Percentiles rank a stretch among this genome's conserved stretches.
Conservation (phyloP, 1,140 invertebrate species). For the Diploscapter pachys region DNA sequence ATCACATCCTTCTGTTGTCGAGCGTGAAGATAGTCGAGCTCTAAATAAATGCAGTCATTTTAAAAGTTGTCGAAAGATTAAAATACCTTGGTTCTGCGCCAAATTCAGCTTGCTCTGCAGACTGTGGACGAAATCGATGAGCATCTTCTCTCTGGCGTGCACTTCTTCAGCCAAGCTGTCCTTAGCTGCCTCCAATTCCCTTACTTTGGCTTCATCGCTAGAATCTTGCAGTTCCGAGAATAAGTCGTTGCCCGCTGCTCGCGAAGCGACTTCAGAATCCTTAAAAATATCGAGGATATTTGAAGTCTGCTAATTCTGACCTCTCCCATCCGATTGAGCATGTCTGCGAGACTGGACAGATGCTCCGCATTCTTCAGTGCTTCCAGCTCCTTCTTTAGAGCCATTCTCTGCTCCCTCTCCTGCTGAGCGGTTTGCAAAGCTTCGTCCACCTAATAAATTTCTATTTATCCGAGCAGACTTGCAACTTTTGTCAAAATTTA, state of each 20-base stretch:
- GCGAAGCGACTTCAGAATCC: constrained; percentile 25
- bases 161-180: constrained; percentile 26
- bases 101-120: constrained; percentile 19
- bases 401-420: constrained; percentile 92
- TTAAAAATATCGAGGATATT: constrained; percentile 5
- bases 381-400: constrained; percentile 94
- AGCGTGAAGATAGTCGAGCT: constrained; percentile 33
- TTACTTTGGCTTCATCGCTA: constrained; percentile 17
- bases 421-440: constrained; percentile 85
- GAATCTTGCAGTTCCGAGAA: constrained; percentile 86
- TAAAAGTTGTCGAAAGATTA: too few relatives aligned
- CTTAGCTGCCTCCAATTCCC: constrained; percentile 28
- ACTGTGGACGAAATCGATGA: constrained; percentile 22
- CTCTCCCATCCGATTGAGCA: constrained; percentile 65
- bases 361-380: constrained; percentile 83
- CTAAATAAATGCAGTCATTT: neutral
- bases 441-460: constrained; percentile 76
- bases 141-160: constrained; percentile 24
- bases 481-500: too few relatives aligned
- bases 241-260: constrained; percentile 74
- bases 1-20: constrained; percentile 33
- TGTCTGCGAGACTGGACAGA: constrained; percentile 82
- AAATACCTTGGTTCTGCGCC: constrained; percentile 25
- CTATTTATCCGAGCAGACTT: too few relatives aligned
- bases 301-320: constrained; percentile 14